These are phyloP conservation scores for Telmatherina bonti DNA, from an alignment of 2,797 vertebrate species.

Conservation along the genomic window DNA sequence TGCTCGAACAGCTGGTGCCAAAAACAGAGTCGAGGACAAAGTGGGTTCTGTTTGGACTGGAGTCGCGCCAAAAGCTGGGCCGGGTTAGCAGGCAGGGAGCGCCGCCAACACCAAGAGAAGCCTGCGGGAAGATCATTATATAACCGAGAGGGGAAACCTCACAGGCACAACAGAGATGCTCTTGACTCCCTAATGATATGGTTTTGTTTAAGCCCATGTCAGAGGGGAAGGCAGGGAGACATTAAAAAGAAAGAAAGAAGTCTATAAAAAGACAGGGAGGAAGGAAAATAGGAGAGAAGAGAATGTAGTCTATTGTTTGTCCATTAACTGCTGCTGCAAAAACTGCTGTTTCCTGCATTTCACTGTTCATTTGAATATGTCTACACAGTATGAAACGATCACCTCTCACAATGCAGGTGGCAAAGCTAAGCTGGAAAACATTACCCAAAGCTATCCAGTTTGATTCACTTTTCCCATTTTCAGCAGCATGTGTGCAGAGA, in stretches of 20 bases:
- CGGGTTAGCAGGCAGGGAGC: constrained; percentile 71
- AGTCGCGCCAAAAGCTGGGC: constrained; percentile 73
- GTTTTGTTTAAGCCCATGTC: constrained; percentile 70
- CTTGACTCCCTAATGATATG: constrained; percentile 78
- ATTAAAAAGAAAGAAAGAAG: constrained; percentile 58
- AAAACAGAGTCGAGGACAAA: constrained; percentile 84
- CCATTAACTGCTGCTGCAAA: constrained; percentile 56
- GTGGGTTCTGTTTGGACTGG: constrained; percentile 85
- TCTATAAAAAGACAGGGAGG: constrained; percentile 74
- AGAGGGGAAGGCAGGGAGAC: constrained; percentile 59
- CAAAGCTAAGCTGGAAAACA: constrained; percentile 22
- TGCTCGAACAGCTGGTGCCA: constrained; percentile 85
- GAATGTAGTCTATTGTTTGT: constrained; percentile 69
- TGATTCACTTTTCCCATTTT: constrained; percentile 22
- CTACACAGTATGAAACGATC: constrained; percentile 38
- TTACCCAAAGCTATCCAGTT: constrained; percentile 18
- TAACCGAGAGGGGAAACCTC: constrained; percentile 80
- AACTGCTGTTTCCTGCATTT: constrained; percentile 30
- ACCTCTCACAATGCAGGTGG: constrained; percentile 31
- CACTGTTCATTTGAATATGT: constrained; percentile 27
- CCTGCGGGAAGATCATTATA: constrained; percentile 82
- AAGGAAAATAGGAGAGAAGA: constrained; percentile 45
- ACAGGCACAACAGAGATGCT: constrained; percentile 76
- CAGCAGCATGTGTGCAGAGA: not conserved
- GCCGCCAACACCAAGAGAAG: constrained; percentile 72